Base-by-base conservation (phyloP, 2,888 invertebrate species). In the Carpatolechia fugitivella region DNA sequence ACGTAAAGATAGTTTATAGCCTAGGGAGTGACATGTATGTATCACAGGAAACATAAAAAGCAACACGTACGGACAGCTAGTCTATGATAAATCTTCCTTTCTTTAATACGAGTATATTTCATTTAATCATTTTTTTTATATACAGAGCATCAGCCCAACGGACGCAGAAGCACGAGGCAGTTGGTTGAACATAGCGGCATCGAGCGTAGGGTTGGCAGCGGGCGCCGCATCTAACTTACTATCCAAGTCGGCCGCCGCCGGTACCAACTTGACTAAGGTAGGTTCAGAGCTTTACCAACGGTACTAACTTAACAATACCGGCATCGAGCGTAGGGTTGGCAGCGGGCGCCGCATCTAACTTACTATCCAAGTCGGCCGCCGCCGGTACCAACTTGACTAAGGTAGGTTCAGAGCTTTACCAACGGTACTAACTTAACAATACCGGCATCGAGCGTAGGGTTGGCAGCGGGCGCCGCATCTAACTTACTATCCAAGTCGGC, bases 151-250 rank as follows among this genome's bases (percentile, higher is more conserved):
- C 51, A 91, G 90, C 60, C 83, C 91, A 0, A 77, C 76, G 24
- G 89, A 92, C 65, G 69, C 91, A 0, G 92, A 92, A 56, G 92
- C 92, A 0, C 83, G 92, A n/a, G 91, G 91, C 47, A 92, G 92
- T 52, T 92, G 92, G 84, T 64, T 93, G 29, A 92, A 92, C 70
- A 91, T 93, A 40, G 85, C 91, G 0, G 92, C 92, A 1, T 92
- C 92, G 0, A 81, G 90, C 41, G 82, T 92, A 0, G 92, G 92
- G 0, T 78, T 92, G 5, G 86, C 88, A 0, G 91, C 92, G 0
- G 91, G 91, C 5, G 92, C 91, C 0, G 91, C 92, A 0, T 83
- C 81, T 62, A 76, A 77, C 5, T 65, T 89, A 29, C 78, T 92
- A 0, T 77, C 90, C 0, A 77, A 80, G 5, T 84, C 91, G 0